Base-by-base conservation (phyloP, 2,797 vertebrate species). In the Bufotes viridis region DNA sequence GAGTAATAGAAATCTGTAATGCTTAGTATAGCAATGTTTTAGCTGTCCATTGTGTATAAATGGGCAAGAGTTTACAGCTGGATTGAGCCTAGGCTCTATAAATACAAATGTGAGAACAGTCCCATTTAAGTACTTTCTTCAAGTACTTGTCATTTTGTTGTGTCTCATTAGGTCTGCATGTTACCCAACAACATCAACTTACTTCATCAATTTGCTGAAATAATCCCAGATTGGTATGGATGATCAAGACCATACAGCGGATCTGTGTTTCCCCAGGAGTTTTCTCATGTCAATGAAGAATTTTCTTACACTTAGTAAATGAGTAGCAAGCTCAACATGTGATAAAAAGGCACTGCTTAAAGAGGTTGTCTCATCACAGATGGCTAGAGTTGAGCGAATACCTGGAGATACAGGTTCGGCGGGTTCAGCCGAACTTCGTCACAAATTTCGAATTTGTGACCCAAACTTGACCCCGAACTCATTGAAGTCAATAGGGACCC, bases 41-140 rank as follows among this genome's bases (percentile, higher is more conserved):
- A 70, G 67, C 26, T 70, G 26, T 29, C 67, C 67, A 70, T 70
- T 70, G 67, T 70, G 13, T 29, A 70, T 17, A 70, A 70, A 70
- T 70, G 67, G 26, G 26, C 26, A 17, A 13, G 26, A 34, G 17
- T 70, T 12, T 70, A 26, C 26, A 29, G 67, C 65, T 69, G 65
- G 24, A 29, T 26, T 15, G 13, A 10, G 13, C 11, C 14, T 1
- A 70, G 26, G 15, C 26, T 70, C 67, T 18, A 70, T 15, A 70
- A 29, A 70, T 34, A 29, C 65, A 26, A 67, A n/a, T 24, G 42
- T 42, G 63, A 29, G 65, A 69, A 69, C 24, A 69, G 24, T 29
- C 24, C 14, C 65, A 69, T 69, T 69, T 69, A 69, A n/a, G 29
- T 42, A 72, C 1, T 72, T 34, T 9, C n/a, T n/a, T 42, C 26